phyloP scores from a whole-genome alignment of 23 tunicate genomes.

The Diplosoma virens region DNA sequence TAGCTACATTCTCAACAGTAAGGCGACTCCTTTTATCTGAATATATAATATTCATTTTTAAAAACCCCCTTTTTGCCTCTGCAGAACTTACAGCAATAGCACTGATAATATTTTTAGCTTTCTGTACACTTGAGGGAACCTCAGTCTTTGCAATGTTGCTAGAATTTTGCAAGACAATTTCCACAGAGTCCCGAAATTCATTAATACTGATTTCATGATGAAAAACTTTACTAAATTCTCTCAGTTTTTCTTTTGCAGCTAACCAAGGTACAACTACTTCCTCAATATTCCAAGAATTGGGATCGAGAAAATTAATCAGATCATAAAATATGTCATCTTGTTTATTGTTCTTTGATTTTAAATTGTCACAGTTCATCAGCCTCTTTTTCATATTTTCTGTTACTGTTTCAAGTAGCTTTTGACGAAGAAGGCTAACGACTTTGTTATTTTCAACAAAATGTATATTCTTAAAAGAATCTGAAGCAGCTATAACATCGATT shows the following conservation, averaged over 20 bases:
- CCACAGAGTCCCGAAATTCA: conserved; percentile 23
- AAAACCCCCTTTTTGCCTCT: conserved; percentile 3
- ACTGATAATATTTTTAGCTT: conserved; percentile 25
- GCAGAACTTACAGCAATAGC: too few relatives aligned
- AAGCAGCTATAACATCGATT: conserved; percentile 1
- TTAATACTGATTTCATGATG: conserved; percentile 29
- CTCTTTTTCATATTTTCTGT: conserved; percentile 35
- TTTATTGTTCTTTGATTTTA: conserved; percentile 19
- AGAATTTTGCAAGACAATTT: conserved; percentile 1
- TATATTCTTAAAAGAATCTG: conserved; percentile 1
- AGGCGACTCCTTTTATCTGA: conserved; percentile 12
- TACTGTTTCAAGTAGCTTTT: conserved; percentile 46
- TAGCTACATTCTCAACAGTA: conserved; percentile 4
- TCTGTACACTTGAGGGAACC: conserved; percentile 15
- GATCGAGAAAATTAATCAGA: conserved; percentile 34
- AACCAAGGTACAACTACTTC: conserved; percentile 42
- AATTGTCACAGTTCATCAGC: conserved; percentile 20
- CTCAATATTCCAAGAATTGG: conserved; percentile 37
- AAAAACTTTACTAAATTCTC: conserved; percentile 15
- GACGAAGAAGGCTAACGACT: conserved; percentile 40
- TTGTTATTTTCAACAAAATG: conserved; percentile 34
- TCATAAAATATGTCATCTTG: conserved; percentile 20
- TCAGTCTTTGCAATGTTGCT: conserved; percentile 4
- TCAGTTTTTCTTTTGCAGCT: conserved; percentile 47
- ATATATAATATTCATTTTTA: conserved; percentile 8